Evolutionary conservation across 2,113 vertebrate genomes (phyloP), one percentile per base, ranked within the genome.

Genomic region (Neolamprologus toae): DNA sequence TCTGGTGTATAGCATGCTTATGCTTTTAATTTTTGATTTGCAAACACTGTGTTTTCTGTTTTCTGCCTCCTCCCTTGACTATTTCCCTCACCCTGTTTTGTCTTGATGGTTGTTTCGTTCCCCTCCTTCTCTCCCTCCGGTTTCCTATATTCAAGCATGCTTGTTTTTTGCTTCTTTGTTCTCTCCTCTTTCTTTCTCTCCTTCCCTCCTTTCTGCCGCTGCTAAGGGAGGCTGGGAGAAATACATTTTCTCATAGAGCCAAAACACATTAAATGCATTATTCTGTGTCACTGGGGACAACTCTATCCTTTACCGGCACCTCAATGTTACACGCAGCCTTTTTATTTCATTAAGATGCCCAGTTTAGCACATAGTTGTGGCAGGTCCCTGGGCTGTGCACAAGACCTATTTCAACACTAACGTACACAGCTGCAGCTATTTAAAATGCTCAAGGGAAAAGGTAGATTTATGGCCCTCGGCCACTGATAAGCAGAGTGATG

Each of bases 221-320:
- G 90, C 91, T 80, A 23, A 86, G 93, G 94, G 94, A 89, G 63
- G 87, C 80, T 90, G 92, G 83, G 84, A 88, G 84, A 92, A 94
- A 94, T 91, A 85, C 81, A 91, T 92, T 94, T 93, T 88, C 91
- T 93, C 89, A 89, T 90, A 89, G 76, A 92, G 91, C 81, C 93
- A 90, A 90, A 94, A 91, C 90, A 89, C 92, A 95, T 95, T 96
- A 94, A 94, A 94, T 92, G 89, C 90, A 95, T 95, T 95, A 92
- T 94, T 95, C 87, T 85, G 26, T 90, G 88, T 94, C 93, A 83
- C 92, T 35, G 40, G 92, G 92, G 94, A 93, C 85, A 90, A 83
- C 88, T 93, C 85, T 40, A 81, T 90, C 88, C 86, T 92, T 92
- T 90, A 90, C 89, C 92, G 89, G 88, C 93, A 93, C 91, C 90